Evolutionary conservation across 2,113 vertebrate genomes (phyloP), one percentile per base, ranked within the genome.

Genomic region (Parotia lawesii): DNA sequence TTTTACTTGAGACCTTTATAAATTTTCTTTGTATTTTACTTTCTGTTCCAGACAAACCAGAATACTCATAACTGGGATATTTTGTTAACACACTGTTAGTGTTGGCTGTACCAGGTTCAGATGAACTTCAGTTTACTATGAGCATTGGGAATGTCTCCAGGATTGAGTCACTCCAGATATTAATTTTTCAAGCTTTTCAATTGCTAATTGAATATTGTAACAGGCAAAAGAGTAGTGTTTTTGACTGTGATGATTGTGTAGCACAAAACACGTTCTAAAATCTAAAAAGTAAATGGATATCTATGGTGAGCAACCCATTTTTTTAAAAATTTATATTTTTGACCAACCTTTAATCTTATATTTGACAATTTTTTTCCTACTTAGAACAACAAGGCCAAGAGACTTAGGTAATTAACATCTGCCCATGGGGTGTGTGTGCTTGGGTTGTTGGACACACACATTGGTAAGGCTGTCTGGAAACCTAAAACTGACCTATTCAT

Each of bases 281-380:
- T 42, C 17, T 7, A 35, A 53, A 74, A 61, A 42, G 4, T 5
- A 57, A 20, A 15, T 50, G 4, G 5, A 8, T 53, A 40, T 33
- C 38, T 40, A 21, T 12, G 2, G 21, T 38, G 61, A 75, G 2
- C 1, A 47, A 25, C 7, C 0, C 1, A 11, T 38, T 58, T 35
- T 77, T 58, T 37, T 37, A n/a, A n/a, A n/a, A n/a, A n/a, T n/a
- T 88, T 76, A 7, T 69, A 3, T 38, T 85, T 84, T 82, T 74
- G 7, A 23, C 3, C 17, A 90, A 23, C 1, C 0, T 42, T 69
- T 84, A 35, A 23, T 33, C 6, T 57, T 23, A 31, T 20, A 29
- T 27, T 35, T 44, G 11, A 4, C 4, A 62, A 12, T 2, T n/a
- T n/a, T 51, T 67, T 86, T 87, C 28, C 16, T 40, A 4, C 8